These are phyloP conservation scores for Lysiphlebus fabarum DNA, from an alignment of 1,140 invertebrate genomes.

Conservation along the genomic window DNA sequence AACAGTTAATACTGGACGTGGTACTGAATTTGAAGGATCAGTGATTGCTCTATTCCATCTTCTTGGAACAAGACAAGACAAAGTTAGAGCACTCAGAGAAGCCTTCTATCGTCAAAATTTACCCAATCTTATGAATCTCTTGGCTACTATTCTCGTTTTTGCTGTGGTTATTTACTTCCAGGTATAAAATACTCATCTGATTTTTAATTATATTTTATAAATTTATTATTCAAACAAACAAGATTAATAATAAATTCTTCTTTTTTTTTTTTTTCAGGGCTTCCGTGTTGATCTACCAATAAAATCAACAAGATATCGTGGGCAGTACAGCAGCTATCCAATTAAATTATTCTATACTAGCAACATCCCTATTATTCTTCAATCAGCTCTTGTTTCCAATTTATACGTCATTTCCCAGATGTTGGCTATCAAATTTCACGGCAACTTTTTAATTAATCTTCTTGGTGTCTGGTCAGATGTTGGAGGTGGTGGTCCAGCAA, in stretches of 20 bases:
- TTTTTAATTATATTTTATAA: too few relatives aligned
- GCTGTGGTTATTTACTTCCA: slow-evolving; percentile 99
- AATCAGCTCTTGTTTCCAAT: slow-evolving; percentile 98
- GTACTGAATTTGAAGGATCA: slow-evolving; percentile 98
- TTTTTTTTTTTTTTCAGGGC: slow-evolving; percentile 66
- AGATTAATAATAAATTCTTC: not conserved
- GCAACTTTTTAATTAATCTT: slow-evolving; percentile 96
- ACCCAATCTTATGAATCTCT: slow-evolving; percentile 97
- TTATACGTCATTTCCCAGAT: slow-evolving; percentile 99
- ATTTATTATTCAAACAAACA: too few relatives aligned
- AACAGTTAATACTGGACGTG: slow-evolving; percentile 95
- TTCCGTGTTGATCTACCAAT: slow-evolving; percentile 99
- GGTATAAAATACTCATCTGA: slow-evolving; percentile 53
- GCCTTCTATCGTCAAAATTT: slow-evolving; percentile 99
- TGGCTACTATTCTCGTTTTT: slow-evolving; percentile 97
- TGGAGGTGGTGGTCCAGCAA: slow-evolving; percentile 90
- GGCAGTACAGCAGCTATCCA: slow-evolving; percentile 98
- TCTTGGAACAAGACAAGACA: slow-evolving; percentile 94
- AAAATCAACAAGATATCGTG: slow-evolving; percentile 97
- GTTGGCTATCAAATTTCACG: slow-evolving; percentile 96
- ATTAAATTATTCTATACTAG: slow-evolving; percentile 99
- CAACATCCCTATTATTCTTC: slow-evolving; percentile 99
- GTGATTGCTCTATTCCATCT: slow-evolving; percentile 97
- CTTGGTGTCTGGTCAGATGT: slow-evolving; percentile 99
- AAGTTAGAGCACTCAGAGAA: slow-evolving; percentile 94